These are phyloP conservation scores for Bimastos eiseni DNA, from an alignment of 2,888 invertebrate species.

Conservation along the genomic window DNA sequence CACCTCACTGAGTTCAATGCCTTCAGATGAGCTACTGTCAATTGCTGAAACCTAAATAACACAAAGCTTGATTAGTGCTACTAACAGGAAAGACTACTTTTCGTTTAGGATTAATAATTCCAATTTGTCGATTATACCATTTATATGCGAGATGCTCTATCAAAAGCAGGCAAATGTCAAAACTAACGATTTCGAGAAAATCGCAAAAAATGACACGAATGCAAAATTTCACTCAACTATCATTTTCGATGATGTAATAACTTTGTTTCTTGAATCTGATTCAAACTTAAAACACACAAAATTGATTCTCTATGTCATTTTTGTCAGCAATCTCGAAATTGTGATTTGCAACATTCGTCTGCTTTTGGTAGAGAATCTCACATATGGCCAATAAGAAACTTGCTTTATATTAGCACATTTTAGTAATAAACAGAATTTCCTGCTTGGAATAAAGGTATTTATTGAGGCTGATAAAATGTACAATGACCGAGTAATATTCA, in stretches of 20 bases:
- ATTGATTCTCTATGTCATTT: no score
- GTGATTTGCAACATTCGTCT: no score
- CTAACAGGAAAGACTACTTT: background rate
- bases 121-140: background rate
- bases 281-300: no score
- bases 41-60: conserved; percentile 68
- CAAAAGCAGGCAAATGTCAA: no score
- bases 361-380: no score
- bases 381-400: background rate
- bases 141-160: no score
- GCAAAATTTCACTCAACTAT: no score
- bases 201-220: no score
- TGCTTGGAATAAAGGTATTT: background rate
- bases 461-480: background rate
- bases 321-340: no score
- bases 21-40: conserved; percentile 72
- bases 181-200: no score
- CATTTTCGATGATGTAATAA: no score
- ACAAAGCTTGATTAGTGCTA: background rate
- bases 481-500: background rate
- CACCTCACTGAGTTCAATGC: conserved; percentile 66
- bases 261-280: no score
- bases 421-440: background rate
- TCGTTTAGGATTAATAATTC: background rate
- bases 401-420: background rate